These are phyloP conservation scores for Diaperis boleti DNA, from an alignment of 2,888 invertebrate genomes.

Conservation along the genomic window DNA sequence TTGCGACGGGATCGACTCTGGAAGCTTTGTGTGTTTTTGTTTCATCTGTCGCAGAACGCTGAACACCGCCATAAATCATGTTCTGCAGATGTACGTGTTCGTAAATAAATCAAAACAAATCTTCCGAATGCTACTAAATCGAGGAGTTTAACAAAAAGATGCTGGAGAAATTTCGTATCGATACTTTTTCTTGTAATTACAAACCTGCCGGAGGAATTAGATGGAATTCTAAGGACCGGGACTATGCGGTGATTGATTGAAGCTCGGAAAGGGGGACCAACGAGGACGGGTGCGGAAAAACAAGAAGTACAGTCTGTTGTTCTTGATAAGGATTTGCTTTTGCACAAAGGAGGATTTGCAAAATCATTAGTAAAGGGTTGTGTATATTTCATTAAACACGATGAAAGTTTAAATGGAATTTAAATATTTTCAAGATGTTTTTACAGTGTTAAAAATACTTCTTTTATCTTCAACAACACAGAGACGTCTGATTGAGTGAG, in stretches of 20 bases:
- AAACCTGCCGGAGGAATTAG: slow-evolving; percentile 6
- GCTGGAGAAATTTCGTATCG: background rate
- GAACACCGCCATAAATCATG: slow-evolving; percentile 39
- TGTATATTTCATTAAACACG: no score
- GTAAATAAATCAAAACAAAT: slow-evolving; percentile 41
- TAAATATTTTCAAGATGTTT: no score
- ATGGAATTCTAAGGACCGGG: background rate
- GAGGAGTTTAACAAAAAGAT: slow-evolving; percentile 24
- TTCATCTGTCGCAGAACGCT: slow-evolving; percentile 39
- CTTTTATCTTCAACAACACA: background rate
- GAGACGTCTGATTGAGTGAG: background rate
- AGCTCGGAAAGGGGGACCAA: background rate
- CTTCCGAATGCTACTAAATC: slow-evolving; percentile 27
- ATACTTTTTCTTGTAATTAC: slow-evolving; percentile 20
- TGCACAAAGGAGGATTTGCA: no score
- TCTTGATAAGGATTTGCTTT: no score
- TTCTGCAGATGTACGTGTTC: slow-evolving; percentile 39
- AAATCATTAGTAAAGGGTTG: no score
- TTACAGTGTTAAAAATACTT: no score
- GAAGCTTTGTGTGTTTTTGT: slow-evolving; percentile 40
- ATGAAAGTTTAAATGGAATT: no score
- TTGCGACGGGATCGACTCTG: slow-evolving; percentile 29
- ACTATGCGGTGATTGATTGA: slow-evolving; percentile 15
- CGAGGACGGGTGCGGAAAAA: background rate
- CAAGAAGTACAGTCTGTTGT: no score